Evolutionary conservation across 2,888 invertebrate species (phyloP), one percentile per base, ranked within the genome.

Genomic region (Linnaemya tessellans): DNA sequence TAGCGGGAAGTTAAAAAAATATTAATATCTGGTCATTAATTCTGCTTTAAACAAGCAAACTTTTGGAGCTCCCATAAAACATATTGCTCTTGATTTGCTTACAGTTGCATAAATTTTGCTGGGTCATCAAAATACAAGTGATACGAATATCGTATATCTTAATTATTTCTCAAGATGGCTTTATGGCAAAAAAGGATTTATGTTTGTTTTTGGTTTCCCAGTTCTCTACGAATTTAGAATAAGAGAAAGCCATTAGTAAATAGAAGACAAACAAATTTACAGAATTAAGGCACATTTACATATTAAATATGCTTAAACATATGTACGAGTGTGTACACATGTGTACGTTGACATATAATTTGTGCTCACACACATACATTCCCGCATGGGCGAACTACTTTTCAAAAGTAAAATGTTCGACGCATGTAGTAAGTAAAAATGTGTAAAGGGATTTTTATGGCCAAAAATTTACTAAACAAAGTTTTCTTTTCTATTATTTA

Each of bases 151-250:
- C 91, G 89, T 91, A 90, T 88, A 90, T 91, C 91, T 91, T 91
- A 91, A 91, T 91, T 91, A 91, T 91, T 91, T 91, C 90, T 90
- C 89, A 90, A 90, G 90, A 90, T 90, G 89, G 89, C 88, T 77
- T 83, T 73, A 84, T 84, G 68, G 77, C 71, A 73, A 80, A 84
- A 35, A 84, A 68, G 75, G 70, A 80, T 75, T 84, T 60, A 13
- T 46, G 7, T 25, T 67, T 64, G 11, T 49, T 41, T 68, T 74
- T 75, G 15, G 13, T 43, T 25, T 71, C 58, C 43, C 20, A 68
- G n/a, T 67, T 56, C 25, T 49, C 20, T 65, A 43, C 30, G 30
- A 67, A 51, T 68, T 65, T 65, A 64, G 71, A 78, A 65, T 58
- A 38, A 70, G 67, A 62, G 60, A 80, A 68, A 80, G 78, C 84